Conservation (phyloP, 53 echinoderm and acorn worm genomes). For the Patiria pectinifera region DNA sequence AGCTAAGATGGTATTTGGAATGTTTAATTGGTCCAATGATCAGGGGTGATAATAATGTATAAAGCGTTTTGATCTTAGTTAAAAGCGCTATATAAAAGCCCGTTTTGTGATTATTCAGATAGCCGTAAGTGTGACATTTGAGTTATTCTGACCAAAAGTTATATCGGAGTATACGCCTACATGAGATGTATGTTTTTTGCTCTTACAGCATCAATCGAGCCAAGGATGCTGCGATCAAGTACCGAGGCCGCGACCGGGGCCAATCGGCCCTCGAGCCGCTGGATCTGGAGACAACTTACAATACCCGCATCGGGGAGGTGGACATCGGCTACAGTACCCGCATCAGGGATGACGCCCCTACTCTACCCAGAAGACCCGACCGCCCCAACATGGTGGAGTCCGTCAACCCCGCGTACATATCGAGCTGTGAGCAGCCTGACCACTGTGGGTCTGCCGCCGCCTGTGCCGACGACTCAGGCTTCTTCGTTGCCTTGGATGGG, state of each 20-base stretch:
- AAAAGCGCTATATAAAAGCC: too few relatives aligned
- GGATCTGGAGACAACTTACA: background rate
- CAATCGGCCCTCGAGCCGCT: conserved; percentile 2
- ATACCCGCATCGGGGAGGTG: too few relatives aligned
- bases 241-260: background rate
- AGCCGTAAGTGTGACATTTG: too few relatives aligned
- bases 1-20: too few relatives aligned
- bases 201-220: background rate
- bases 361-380: background rate
- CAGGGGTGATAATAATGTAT: too few relatives aligned
- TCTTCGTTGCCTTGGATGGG: background rate
- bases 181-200: too few relatives aligned
- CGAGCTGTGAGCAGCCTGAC: background rate
- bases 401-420: conserved; percentile 41
- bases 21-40: too few relatives aligned
- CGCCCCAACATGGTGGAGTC: background rate
- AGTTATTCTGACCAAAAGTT: too few relatives aligned
- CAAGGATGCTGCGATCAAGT: background rate
- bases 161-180: too few relatives aligned
- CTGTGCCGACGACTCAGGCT: background rate
- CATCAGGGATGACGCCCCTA: background rate
- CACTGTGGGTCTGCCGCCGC: background rate
- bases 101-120: too few relatives aligned
- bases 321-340: conserved; percentile 7
- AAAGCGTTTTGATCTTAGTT: too few relatives aligned